Conservation (phyloP, 2,113 vertebrate species). For the Ochotona princeps region DNA sequence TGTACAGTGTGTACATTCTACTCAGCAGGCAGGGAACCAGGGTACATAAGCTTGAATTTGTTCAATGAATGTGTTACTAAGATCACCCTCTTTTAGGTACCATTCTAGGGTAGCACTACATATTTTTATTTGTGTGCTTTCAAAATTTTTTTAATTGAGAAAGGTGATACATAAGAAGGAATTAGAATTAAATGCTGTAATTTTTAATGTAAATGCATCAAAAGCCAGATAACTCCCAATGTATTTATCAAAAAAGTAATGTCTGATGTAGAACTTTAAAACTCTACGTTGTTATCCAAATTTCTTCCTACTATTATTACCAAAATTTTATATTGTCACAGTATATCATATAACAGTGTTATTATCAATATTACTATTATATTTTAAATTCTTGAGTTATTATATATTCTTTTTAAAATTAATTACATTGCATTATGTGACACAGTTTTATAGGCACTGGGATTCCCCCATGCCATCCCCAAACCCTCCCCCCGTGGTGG, state of each 20-base stretch:
- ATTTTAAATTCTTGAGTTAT: constrained; percentile 16
- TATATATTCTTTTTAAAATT: neutral
- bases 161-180: neutral
- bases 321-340: neutral
- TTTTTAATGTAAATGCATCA: neutral
- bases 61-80: neutral
- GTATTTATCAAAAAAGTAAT: constrained; percentile 2
- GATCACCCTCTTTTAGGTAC: neutral
- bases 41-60: neutral
- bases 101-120: neutral
- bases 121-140: constrained; percentile 26
- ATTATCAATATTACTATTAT: neutral
- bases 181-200: neutral
- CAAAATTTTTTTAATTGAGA: neutral
- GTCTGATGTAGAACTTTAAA: neutral
- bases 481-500: too few species aligned
- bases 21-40: neutral
- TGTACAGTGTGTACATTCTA: neutral
- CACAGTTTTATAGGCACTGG: too few species aligned
- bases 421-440: too few species aligned
- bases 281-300: neutral
- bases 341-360: neutral
- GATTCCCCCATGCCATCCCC: too few species aligned
- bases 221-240: neutral
- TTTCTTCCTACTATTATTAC: constrained; percentile 20